Conservation (phyloP, 2,797 vertebrate genomes). For the Molossus alvarezi region DNA sequence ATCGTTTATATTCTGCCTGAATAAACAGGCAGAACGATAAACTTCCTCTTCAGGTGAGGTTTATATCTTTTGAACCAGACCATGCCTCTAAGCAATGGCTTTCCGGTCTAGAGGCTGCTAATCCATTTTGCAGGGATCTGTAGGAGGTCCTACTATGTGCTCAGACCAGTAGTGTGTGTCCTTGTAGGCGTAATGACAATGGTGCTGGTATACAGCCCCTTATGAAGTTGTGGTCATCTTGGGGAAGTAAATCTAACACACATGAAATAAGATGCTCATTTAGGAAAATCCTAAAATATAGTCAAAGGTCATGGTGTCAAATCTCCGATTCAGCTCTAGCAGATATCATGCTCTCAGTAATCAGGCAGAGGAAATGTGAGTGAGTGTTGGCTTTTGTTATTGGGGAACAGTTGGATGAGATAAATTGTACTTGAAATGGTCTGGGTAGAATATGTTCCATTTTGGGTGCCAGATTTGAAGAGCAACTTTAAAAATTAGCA, state of each 20-base stretch:
- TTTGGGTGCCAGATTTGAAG: not conserved
- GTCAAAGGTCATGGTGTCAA: not conserved
- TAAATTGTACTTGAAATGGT: not conserved
- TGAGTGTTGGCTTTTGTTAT: not conserved
- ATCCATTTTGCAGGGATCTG: not conserved
- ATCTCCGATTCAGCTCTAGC: not conserved
- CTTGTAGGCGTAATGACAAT: not conserved
- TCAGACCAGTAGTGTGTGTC: not conserved
- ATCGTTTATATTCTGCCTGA: slow-evolving; percentile 78
- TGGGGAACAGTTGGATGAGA: not conserved
- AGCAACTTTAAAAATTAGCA: not conserved
- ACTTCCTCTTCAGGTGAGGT: slow-evolving; percentile 83
- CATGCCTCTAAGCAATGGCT: not conserved
- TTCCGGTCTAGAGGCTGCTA: not conserved
- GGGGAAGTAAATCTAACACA: not conserved
- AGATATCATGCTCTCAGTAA: not conserved
- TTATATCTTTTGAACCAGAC: slow-evolving; percentile 49
- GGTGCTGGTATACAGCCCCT: not conserved
- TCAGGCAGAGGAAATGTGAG: slow-evolving; percentile 13
- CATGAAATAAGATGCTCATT: not conserved
- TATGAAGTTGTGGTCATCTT: not conserved
- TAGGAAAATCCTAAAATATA: not conserved
- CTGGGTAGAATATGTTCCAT: not conserved
- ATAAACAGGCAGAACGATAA: slow-evolving; percentile 75
- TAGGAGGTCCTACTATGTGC: not conserved